phyloP scores from a whole-genome alignment of 2,888 invertebrate species.

The Torymus auratus region DNA sequence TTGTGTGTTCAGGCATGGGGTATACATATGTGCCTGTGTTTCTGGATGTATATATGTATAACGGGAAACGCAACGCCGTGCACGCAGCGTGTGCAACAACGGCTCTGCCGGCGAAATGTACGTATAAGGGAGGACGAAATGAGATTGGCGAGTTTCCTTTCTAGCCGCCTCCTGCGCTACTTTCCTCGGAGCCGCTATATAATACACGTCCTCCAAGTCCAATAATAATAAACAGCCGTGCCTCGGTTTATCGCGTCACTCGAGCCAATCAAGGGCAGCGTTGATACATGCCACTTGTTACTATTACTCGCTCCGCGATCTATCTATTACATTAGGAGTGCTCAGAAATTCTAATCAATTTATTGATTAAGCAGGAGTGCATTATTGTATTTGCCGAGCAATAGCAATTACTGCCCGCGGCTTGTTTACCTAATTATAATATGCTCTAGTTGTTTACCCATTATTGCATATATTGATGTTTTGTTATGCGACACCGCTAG shows the following conservation, averaged over 20 bases:
- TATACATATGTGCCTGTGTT: neutral
- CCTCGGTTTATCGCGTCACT: conserved; percentile 5
- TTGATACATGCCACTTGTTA: too few relatives aligned
- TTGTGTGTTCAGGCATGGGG: neutral
- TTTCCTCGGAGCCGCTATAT: neutral
- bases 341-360: too few relatives aligned
- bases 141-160: conserved; percentile 25
- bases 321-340: too few relatives aligned
- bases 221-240: conserved; percentile 23
- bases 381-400: too few relatives aligned
- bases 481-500: too few relatives aligned
- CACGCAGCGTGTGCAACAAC: neutral
- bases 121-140: neutral
- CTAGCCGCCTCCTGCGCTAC: neutral
- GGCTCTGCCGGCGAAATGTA: neutral
- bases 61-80: too few relatives aligned
- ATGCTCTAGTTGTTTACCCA: too few relatives aligned
- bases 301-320: too few relatives aligned
- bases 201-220: neutral
- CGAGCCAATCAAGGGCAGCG: conserved; percentile 14
- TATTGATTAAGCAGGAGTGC: too few relatives aligned
- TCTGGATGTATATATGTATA: neutral
- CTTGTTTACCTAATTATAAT: too few relatives aligned
- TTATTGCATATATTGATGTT: too few relatives aligned
- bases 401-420: too few relatives aligned